Evolutionary conservation across 2,113 vertebrate genomes (phyloP).

Genomic region (Paradoxurus hermaphroditus): DNA sequence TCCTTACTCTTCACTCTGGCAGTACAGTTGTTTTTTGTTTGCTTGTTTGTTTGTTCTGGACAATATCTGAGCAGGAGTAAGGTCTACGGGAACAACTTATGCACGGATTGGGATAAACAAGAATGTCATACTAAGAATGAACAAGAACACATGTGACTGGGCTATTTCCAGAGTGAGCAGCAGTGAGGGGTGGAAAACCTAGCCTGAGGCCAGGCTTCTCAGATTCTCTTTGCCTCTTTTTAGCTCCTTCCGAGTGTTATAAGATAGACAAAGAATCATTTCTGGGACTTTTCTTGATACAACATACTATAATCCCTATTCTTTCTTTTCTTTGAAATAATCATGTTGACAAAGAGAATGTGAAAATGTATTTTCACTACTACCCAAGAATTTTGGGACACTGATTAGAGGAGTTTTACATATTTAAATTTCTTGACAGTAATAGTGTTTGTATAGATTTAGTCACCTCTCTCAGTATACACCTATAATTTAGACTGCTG

Average conservation of each 20-base stretch:
- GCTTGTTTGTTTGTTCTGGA: no score
- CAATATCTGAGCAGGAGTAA: no score
- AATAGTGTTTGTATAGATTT: no score
- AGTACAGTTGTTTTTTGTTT: no score
- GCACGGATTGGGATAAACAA: no score
- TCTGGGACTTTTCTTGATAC: background rate
- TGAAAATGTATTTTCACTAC: background rate
- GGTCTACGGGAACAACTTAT: no score
- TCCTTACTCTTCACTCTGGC: no score
- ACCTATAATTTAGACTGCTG: background rate
- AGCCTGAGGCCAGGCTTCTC: background rate
- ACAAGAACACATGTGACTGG: background rate
- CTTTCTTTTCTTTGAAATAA: background rate
- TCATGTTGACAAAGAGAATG: background rate
- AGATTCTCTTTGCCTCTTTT: background rate
- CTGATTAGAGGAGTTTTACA: background rate
- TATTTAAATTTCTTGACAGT: background rate
- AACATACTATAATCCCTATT: background rate
- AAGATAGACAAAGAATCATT: background rate
- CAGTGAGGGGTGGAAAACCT: background rate
- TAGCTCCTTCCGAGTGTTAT: background rate
- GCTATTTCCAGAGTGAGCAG: background rate
- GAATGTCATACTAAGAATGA: background rate
- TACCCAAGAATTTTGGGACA: background rate
- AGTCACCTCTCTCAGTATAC: background rate